Conservation (phyloP, 2,113 vertebrate species). For the Crotalus viridis region DNA sequence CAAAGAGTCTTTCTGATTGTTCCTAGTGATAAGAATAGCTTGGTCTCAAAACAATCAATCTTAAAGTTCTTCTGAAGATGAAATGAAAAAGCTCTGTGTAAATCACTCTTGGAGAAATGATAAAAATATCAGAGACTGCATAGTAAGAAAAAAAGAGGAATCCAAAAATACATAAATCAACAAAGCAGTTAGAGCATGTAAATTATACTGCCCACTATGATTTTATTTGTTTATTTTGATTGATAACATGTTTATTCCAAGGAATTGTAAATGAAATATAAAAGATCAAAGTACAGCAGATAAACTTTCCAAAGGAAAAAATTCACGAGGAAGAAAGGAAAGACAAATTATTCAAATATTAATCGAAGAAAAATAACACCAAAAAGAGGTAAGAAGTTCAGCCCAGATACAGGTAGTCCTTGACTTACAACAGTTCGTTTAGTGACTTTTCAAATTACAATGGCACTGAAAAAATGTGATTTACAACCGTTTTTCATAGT, state of each 20-base stretch:
- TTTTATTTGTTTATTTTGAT: slow-evolving; percentile 2
- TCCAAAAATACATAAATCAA: not conserved
- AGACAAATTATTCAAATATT: not conserved
- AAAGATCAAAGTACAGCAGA: not conserved
- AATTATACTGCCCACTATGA: not conserved
- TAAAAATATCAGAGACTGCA: not conserved
- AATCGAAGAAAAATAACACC: not conserved
- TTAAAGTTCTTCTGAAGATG: not conserved
- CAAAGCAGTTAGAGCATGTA: not conserved
- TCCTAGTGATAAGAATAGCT: not conserved
- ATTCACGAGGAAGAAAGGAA: not conserved
- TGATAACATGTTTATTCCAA: not conserved
- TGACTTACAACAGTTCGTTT: too few relatives aligned
- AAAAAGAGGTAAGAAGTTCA: not conserved
- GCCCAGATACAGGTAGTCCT: not conserved
- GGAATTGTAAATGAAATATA: not conserved
- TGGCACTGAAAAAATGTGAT: too few relatives aligned
- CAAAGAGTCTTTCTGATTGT: not conserved
- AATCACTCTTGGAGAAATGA: not conserved
- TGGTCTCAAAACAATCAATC: not conserved
- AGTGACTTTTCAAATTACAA: too few relatives aligned
- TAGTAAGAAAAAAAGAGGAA: not conserved
- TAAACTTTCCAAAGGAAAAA: not conserved
- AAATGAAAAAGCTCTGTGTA: not conserved
- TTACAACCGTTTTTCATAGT: too few relatives aligned